Percentiles rank a stretch among this genome's conserved stretches.
phyloP scores from a whole-genome alignment of 2,888 invertebrate species.

The Oscheius myriophilus region DNA sequence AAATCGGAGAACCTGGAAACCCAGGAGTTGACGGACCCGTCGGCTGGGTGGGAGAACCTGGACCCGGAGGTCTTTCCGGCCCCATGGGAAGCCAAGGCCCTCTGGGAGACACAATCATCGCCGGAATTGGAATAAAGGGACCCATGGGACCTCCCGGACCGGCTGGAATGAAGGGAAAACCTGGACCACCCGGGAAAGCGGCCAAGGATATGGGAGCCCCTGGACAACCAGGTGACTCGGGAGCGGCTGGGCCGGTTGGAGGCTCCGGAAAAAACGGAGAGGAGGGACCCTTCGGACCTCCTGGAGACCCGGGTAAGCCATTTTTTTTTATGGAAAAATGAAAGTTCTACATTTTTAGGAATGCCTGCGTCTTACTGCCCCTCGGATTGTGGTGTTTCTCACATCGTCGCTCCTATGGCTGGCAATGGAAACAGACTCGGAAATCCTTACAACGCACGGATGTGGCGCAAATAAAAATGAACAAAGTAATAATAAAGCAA shows the following conservation, averaged over 20 bases:
- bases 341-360: conserved; percentile 27
- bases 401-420: conserved; percentile 33
- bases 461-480: conserved; percentile 14
- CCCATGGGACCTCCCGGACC: conserved; percentile 65
- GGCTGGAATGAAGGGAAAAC: conserved; percentile 59
- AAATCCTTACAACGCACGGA: conserved; percentile 4
- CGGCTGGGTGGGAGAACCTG: conserved; percentile 56
- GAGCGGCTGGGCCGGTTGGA: conserved; percentile 62
- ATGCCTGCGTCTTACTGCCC: conserved; percentile 57
- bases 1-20: conserved; percentile 59
- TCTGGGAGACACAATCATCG: conserved; percentile 61
- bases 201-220: conserved; percentile 36
- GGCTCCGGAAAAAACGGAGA: conserved; percentile 56
- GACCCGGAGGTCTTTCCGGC: conserved; percentile 39
- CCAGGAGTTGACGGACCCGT: conserved; percentile 55
- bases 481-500: background rate
- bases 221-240: conserved; percentile 52
- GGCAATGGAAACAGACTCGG: background rate
- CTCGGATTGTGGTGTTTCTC: conserved; percentile 58
- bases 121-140: conserved; percentile 67
- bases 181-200: conserved; percentile 57
- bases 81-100: conserved; percentile 56
- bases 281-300: conserved; percentile 63
- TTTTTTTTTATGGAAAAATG: background rate
- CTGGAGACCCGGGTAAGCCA: conserved; percentile 59